Conservation (phyloP, 53 echinoderm and acorn worm species). For the Mesocentrotus franciscanus region DNA sequence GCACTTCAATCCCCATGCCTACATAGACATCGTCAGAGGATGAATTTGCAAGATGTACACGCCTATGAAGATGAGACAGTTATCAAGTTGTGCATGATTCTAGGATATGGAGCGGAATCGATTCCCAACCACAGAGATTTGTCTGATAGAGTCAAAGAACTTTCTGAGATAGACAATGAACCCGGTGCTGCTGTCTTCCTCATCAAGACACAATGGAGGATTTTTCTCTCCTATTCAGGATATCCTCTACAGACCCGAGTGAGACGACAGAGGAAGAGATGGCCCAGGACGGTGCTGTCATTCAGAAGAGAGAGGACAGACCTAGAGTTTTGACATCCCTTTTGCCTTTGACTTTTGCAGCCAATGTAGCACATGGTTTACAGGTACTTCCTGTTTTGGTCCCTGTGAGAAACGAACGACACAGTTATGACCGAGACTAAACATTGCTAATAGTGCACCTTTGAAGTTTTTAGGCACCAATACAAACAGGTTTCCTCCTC, state of each 20-base stretch:
- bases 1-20: neutral
- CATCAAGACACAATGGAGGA: neutral
- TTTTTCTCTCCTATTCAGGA: neutral
- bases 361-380: neutral
- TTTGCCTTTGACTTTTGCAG: neutral
- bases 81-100: neutral
- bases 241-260: conserved; percentile 30
- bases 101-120: neutral
- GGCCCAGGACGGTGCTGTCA: neutral
- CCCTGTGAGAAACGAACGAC: conserved; percentile 31
- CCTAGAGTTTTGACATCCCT: conserved; percentile 30
- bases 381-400: conserved; percentile 42
- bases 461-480: neutral
- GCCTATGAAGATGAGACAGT: neutral
- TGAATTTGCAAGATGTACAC: neutral
- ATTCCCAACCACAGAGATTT: neutral
- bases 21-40: neutral
- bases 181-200: neutral
- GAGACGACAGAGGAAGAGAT: neutral
- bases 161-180: conserved; percentile 28
- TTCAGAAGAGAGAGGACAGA: neutral
- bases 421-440: neutral
- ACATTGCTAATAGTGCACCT: neutral
- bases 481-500: neutral
- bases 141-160: neutral